Percentiles rank a stretch among this genome's conserved stretches.
These are phyloP conservation scores for Coluber constrictor DNA, from an alignment of 2,797 vertebrate species.

Conservation along the genomic window DNA sequence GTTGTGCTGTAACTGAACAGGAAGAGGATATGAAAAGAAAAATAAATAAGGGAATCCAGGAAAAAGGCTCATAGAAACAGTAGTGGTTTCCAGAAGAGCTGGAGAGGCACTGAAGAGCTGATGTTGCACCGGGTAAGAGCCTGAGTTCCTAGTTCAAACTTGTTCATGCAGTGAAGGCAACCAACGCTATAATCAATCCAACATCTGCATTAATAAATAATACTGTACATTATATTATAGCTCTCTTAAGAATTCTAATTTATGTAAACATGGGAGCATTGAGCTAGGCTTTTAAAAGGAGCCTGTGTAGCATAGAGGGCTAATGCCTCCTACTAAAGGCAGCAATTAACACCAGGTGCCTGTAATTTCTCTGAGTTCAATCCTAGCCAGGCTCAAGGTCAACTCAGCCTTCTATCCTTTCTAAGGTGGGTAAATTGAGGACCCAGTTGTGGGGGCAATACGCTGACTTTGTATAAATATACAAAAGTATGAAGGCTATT, in stretches of 20 bases:
- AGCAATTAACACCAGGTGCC: too few relatives aligned
- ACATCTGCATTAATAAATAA: not conserved
- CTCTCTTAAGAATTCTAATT: not conserved
- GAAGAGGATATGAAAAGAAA: not conserved
- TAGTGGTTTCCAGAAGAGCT: not conserved
- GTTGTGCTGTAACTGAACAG: not conserved
- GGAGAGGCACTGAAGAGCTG: not conserved
- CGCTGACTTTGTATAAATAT: too few relatives aligned
- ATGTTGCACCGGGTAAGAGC: not conserved
- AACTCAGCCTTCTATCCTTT: too few relatives aligned
- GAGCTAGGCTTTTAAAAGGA: not conserved
- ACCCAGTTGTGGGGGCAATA: too few relatives aligned
- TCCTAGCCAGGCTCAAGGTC: too few relatives aligned
- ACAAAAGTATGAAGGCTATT: too few relatives aligned
- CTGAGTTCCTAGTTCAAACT: not conserved
- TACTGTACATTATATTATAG: not conserved
- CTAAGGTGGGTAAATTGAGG: too few relatives aligned
- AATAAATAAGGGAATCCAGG: not conserved
- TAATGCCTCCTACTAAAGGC: too few relatives aligned
- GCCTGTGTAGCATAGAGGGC: too few relatives aligned
- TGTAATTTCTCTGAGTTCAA: too few relatives aligned
- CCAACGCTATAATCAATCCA: not conserved
- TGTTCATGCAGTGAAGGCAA: not conserved
- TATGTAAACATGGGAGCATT: not conserved
- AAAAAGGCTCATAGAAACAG: not conserved